These are phyloP conservation scores for Orthonychiurus folsomi DNA, from an alignment of 2,888 invertebrate genomes.

Conservation along the genomic window DNA sequence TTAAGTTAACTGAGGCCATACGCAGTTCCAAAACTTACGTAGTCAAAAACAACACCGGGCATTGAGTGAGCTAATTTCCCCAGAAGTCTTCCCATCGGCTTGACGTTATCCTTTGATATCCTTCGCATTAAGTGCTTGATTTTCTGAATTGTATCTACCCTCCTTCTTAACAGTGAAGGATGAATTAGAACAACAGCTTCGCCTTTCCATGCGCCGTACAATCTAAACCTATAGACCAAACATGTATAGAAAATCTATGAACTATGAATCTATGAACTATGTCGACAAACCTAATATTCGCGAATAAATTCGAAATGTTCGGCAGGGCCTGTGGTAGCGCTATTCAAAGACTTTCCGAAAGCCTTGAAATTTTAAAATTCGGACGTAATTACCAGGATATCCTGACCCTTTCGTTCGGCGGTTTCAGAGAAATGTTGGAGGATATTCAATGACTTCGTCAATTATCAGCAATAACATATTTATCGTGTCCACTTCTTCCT, in stretches of 20 bases:
- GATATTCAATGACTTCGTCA: no score
- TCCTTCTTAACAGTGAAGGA: slow-evolving; percentile 70
- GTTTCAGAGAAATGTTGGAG: no score
- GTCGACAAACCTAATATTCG: no score
- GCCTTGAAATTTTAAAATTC: no score
- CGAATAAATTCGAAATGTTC: no score
- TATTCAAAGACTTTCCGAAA: no score
- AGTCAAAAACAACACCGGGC: slow-evolving; percentile 92
- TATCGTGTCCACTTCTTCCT: no score
- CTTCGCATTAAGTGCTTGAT: slow-evolving; percentile 95
- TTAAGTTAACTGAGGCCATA: background rate
- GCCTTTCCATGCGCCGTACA: slow-evolving; percentile 95
- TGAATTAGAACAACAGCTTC: slow-evolving; percentile 68
- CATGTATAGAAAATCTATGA: background rate
- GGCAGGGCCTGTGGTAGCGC: no score
- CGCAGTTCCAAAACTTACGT: slow-evolving; percentile 53
- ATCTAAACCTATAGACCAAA: slow-evolving; percentile 56
- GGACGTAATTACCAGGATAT: no score
- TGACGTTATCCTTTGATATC: slow-evolving; percentile 96
- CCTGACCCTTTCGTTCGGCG: no score
- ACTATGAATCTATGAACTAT: no score
- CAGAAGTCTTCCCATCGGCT: slow-evolving; percentile 87
- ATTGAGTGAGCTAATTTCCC: slow-evolving; percentile 95
- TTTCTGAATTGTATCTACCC: slow-evolving; percentile 78
- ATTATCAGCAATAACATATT: no score